Conservation (phyloP, 2,113 vertebrate species). For the Caretta caretta region DNA sequence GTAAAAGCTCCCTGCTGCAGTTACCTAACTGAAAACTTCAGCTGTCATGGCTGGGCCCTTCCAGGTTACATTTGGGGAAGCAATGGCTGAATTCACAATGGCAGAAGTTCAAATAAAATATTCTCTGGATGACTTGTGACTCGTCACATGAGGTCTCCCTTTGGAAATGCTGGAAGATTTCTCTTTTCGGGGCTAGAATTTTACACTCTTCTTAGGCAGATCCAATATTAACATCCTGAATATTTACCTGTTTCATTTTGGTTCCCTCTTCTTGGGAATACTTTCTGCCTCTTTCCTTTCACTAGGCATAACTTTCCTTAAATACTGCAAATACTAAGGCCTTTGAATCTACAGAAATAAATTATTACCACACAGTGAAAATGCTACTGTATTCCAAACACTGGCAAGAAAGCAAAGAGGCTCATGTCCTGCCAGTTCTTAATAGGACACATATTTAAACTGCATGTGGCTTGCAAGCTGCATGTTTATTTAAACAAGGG, state of each 20-base stretch:
- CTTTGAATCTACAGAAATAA: constrained; percentile 55
- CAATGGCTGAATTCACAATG: neutral
- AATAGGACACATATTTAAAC: constrained; percentile 83
- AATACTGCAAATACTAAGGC: constrained; percentile 18
- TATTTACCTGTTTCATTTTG: constrained; percentile 26
- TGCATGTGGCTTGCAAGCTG: constrained; percentile 22
- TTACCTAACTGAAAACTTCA: accelerated
- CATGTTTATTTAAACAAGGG: constrained; percentile 76
- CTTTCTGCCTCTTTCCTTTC: constrained; percentile 39
- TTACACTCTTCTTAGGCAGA: neutral
- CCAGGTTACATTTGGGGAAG: neutral
- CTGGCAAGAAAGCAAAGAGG: constrained; percentile 40
- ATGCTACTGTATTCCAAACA: constrained; percentile 75
- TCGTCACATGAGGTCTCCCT: neutral
- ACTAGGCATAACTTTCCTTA: neutral
- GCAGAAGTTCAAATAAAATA: neutral
- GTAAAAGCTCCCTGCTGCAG: accelerated
- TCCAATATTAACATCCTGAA: neutral
- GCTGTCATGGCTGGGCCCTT: accelerated
- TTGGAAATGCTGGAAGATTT: neutral
- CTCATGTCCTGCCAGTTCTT: constrained; percentile 74
- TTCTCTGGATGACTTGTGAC: neutral
- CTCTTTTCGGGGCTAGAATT: neutral
- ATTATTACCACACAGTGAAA: constrained; percentile 59
- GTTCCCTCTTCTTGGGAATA: constrained; percentile 16